phyloP scores from a whole-genome alignment of 2,113 vertebrate genomes.

The Cairina moschata region DNA sequence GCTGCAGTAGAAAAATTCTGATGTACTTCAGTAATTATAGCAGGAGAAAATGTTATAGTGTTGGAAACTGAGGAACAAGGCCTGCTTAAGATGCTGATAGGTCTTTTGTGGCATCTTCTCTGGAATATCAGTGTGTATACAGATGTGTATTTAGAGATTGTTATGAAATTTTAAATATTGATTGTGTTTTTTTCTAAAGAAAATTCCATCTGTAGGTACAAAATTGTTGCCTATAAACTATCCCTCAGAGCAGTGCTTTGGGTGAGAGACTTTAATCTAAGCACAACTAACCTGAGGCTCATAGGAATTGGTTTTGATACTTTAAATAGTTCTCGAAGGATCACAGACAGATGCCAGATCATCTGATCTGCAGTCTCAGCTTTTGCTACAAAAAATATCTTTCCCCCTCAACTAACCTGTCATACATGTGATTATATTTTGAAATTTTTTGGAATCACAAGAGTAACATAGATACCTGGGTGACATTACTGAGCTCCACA shows the following conservation, averaged over 20 bases:
- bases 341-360: neutral
- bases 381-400: neutral
- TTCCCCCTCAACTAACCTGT: neutral
- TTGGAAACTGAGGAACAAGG: neutral
- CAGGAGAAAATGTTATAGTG: neutral
- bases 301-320: neutral
- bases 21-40: neutral
- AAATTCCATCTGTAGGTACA: neutral
- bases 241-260: neutral
- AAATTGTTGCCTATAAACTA: neutral
- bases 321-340: neutral
- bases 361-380: neutral
- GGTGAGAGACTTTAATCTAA: neutral
- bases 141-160: neutral
- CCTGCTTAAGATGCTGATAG: neutral
- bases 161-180: neutral
- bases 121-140: neutral
- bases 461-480: neutral
- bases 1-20: neutral
- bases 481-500: neutral
- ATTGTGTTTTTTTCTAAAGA: neutral
- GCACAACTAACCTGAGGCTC: neutral
- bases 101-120: neutral
- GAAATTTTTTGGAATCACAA: neutral
- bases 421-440: neutral